Evolutionary conservation across 30 jellyfish, hydroid and myxozoan species (phyloP), one percentile per base, ranked within the genome.

Genomic region (Aurelia sp.): DNA sequence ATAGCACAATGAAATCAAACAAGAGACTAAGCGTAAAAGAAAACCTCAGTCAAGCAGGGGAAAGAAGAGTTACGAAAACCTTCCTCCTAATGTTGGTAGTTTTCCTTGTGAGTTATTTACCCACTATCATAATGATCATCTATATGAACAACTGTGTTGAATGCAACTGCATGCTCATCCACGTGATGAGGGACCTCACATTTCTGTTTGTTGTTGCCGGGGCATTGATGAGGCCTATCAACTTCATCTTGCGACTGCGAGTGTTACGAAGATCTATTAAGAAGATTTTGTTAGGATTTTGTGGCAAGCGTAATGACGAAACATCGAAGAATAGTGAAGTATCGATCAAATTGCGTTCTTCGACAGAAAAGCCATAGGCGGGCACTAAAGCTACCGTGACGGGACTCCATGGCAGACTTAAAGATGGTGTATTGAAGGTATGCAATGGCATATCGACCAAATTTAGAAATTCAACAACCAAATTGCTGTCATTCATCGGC

Each of bases 21-120:
- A 75, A 66, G 50, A 63, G 82, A 4, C 68, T 67, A 13, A 70
- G 87, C 81, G 59, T 77, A 27, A 86, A 86, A 81, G 77, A 57
- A 12, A 69, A 57, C 70, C 60, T 73, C 66, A 64, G 81, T 52
- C 89, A 86, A 27, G 85, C 86, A 7, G 90, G 89, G 15, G 97
- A 89, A 57, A 51, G 83, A 48, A 89, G 92, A 64, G 97, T 79
- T 20, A 89, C 97, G 66, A 79, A 89, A 33, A 76, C 97, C 12
- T 79, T 89, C 69, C 67, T 89, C 51, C 86, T 89, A n/a, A 89
- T 89, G 97, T 64, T 89, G 66, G 89, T 73, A 0, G 97, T 89
- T 11, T 89, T 89, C 58, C 76, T 79, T 2, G 23, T 81, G 72
- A 89, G 97, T 65, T 89, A 79, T 74, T 57, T 89, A 12, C 97